Evolutionary conservation across 1,140 invertebrate genomes (phyloP), one percentile per base, ranked within the genome.

Genomic region (Hyphantria cunea): DNA sequence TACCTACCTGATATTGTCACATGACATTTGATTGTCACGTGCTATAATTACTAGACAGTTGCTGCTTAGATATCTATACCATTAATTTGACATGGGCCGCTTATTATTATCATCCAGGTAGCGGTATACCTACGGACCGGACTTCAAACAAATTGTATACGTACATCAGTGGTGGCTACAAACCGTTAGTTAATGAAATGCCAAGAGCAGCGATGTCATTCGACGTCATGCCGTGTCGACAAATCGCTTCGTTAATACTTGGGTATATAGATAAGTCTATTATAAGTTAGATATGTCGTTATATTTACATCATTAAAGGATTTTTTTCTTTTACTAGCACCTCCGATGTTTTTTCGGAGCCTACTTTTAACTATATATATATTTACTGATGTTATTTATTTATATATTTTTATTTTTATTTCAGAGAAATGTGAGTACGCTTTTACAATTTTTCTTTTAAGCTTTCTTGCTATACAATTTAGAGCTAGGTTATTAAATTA

Each of bases 111-210:
- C 37, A 60, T 51, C 17, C 56, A 51, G 56, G 39, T 48, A 60
- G 50, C 48, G 39, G 45, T 10, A 33, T 33, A 34, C 37, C 34
- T 32, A 50, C 50, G 42, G 48, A 34, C 5, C 32, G 4, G 48
- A 45, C 47, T 41, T 60, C 31, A 47, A 60, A 51, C 48, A 63
- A 67, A 67, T 68, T 64, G 66, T 54, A 58, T 51, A 59, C 54
- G 53, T n/a, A 60, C 48, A 58, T 67, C 53, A 39, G 53, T 56
- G 59, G 31, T 25, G 65, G 66, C 60, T 45, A 68, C 66, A 68
- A 68, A 63, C 66, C 59, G 66, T 68, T 63, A 64, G 55, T 45
- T 68, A 68, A 68, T 68, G 66, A 68, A 68, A 68, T 49, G 66
- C 66, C 66, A 68, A 12, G 49, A 45, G 37, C 66, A 63, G 55